Evolutionary conservation across 2,888 invertebrate genomes (phyloP), one percentile per base, ranked within the genome.

Genomic region (Dryobota labecula): DNA sequence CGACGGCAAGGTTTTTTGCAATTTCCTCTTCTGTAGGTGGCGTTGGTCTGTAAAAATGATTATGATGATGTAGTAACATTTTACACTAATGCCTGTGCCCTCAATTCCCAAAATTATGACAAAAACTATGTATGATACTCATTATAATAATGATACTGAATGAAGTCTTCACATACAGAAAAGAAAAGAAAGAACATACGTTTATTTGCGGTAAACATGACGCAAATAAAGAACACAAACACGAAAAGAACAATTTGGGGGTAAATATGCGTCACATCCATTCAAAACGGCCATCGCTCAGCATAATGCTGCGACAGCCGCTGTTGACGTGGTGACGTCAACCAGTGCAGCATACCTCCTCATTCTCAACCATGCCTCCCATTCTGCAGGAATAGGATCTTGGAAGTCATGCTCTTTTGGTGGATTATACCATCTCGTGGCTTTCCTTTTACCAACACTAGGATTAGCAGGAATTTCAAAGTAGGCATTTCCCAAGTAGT

Each of bases 281-380:
- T n/a, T n/a, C n/a, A n/a, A n/a, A n/a, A n/a, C n/a, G n/a, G n/a
- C n/a, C n/a, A n/a, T n/a, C n/a, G n/a, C n/a, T n/a, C n/a, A n/a
- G n/a, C n/a, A n/a, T n/a, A n/a, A n/a, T n/a, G n/a, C n/a, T n/a
- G n/a, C n/a, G n/a, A n/a, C n/a, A n/a, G n/a, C n/a, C n/a, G n/a
- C n/a, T n/a, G n/a, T n/a, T n/a, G n/a, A n/a, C n/a, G n/a, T n/a
- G n/a, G n/a, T n/a, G n/a, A n/a, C n/a, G n/a, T n/a, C n/a, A n/a
- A n/a, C n/a, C n/a, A n/a, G n/a, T n/a, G n/a, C n/a, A 7, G 18
- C 45, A 15, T 92, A 96, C 92, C 97, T 96, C 84, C 97, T 93
- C 82, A 97, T 96, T 82, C 98, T 95, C 60, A 99, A 93, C 98
- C 98, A 99, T 11, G 98, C 96, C 89, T 98, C 98, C 99, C 99